phyloP scores from a whole-genome alignment of 2,888 invertebrate species.

The Malthinus seriepunctatus region DNA sequence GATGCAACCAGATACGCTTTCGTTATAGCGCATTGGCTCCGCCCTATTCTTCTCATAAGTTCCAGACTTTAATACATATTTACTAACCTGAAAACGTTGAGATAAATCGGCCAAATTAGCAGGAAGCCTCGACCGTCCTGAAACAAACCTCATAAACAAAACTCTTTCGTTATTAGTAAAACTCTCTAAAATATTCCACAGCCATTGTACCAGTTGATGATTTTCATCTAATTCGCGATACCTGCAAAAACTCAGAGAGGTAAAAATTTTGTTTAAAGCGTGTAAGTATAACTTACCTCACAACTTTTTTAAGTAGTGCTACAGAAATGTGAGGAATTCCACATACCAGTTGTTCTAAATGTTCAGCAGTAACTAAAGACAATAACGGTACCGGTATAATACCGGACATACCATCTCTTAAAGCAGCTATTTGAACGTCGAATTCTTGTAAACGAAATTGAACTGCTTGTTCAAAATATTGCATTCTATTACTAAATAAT shows the following conservation, averaged over 20 bases:
- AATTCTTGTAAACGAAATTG: constrained; percentile 65
- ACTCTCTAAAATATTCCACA: constrained; percentile 65
- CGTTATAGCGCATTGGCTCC: too few species aligned
- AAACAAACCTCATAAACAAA: constrained; percentile 68
- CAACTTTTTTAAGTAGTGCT: constrained; percentile 62
- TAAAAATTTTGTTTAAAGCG: neutral
- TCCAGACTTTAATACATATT: too few species aligned
- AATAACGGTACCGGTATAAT: constrained; percentile 66
- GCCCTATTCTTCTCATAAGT: too few species aligned
- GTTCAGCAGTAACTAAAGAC: constrained; percentile 61
- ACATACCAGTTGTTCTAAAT: constrained; percentile 66
- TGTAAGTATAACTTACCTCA: constrained; percentile 56
- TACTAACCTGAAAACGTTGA: constrained; percentile 63
- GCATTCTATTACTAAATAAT: constrained; percentile 61
- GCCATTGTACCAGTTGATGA: constrained; percentile 63
- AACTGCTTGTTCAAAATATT: constrained; percentile 64
- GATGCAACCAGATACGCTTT: too few species aligned
- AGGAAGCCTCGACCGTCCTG: constrained; percentile 65
- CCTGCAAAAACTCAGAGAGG: constrained; percentile 46
- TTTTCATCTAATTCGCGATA: constrained; percentile 67
- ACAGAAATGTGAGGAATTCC: constrained; percentile 66
- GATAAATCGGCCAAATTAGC: constrained; percentile 67
- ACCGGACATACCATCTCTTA: constrained; percentile 67
- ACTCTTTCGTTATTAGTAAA: constrained; percentile 66
- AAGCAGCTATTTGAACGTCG: constrained; percentile 63